phyloP scores from a whole-genome alignment of 2,113 vertebrate species.

The Anarrhichthys ocellatus region DNA sequence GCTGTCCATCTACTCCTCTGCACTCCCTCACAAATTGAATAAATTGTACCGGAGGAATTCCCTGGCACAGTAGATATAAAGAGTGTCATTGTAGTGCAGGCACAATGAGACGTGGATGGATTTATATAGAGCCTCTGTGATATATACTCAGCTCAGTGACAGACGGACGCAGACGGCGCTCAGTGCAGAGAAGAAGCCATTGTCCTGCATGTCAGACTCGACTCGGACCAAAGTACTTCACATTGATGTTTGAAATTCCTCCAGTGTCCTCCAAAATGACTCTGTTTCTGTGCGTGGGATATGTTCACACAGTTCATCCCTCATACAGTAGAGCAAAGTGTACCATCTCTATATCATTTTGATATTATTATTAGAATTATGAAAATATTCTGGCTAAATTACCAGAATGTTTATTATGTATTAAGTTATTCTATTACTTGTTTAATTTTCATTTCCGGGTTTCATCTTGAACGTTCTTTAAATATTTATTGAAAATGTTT shows the following conservation, averaged over 20 bases:
- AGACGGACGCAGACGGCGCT: constrained; percentile 49
- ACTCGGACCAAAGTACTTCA: constrained; percentile 57
- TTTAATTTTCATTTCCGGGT: constrained; percentile 32
- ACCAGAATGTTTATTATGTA: constrained; percentile 16
- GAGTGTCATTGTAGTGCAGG: constrained; percentile 73
- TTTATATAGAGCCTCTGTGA: constrained; percentile 76
- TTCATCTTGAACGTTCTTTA: constrained; percentile 5
- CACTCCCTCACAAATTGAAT: constrained; percentile 70
- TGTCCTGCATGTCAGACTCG: constrained; percentile 73
- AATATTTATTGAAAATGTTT: constrained; percentile 39
- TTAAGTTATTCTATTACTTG: constrained; percentile 1
- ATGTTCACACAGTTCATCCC: constrained; percentile 31
- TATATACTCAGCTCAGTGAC: constrained; percentile 64
- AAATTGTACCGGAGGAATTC: constrained; percentile 74
- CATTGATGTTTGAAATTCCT: constrained; percentile 76
- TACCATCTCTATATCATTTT: constrained; percentile 13
- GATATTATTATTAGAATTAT: not conserved
- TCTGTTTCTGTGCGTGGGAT: not conserved
- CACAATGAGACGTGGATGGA: constrained; percentile 75
- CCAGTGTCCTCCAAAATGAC: constrained; percentile 51
- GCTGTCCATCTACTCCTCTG: constrained; percentile 53
- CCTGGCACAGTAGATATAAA: constrained; percentile 71
- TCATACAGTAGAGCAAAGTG: not conserved
- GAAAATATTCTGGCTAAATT: constrained; percentile 8
- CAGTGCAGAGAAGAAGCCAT: constrained; percentile 71